phyloP scores from a whole-genome alignment of 2,888 invertebrate genomes.

The Cheilosia soror region DNA sequence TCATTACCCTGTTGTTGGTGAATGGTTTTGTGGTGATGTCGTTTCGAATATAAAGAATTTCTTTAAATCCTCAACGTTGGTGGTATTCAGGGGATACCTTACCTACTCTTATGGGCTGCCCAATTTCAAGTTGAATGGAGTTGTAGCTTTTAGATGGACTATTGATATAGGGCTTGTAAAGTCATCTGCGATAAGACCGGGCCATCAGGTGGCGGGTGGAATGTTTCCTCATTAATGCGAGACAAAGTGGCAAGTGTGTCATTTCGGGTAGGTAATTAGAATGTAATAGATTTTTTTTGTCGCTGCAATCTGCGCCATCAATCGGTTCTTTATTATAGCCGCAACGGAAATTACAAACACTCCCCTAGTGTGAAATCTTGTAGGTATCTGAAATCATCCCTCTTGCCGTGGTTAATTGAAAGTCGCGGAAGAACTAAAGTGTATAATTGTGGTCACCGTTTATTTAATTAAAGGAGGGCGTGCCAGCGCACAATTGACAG shows the following conservation, averaged over 20 bases:
- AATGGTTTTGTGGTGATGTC: conserved; percentile 62
- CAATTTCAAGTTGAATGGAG: conserved; percentile 26
- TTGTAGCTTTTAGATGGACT: conserved; percentile 7
- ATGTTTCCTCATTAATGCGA: conserved; percentile 32
- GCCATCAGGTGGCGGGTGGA: background rate
- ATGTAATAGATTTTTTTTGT: background rate
- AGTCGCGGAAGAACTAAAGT: conserved; percentile 49
- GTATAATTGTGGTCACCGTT: conserved; percentile 22
- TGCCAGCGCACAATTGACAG: conserved; percentile 28
- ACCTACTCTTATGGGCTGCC: background rate
- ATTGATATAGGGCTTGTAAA: conserved; percentile 26
- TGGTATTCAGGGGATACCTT: conserved; percentile 29
- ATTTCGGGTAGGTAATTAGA: conserved; percentile 40
- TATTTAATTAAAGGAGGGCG: conserved; percentile 62
- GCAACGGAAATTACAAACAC: conserved; percentile 47
- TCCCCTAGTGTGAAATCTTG: background rate
- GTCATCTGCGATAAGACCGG: background rate
- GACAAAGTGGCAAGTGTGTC: conserved; percentile 22
- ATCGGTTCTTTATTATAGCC: conserved; percentile 36
- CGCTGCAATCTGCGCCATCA: conserved; percentile 35
- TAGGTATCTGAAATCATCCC: conserved; percentile 1
- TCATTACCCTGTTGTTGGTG: conserved; percentile 79
- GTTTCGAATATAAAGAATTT: conserved; percentile 43
- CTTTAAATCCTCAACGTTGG: conserved; percentile 56
- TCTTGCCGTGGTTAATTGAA: conserved; percentile 27